Base-by-base conservation (phyloP, 2,888 invertebrate genomes). In the Acrocyrtus sp. region DNA sequence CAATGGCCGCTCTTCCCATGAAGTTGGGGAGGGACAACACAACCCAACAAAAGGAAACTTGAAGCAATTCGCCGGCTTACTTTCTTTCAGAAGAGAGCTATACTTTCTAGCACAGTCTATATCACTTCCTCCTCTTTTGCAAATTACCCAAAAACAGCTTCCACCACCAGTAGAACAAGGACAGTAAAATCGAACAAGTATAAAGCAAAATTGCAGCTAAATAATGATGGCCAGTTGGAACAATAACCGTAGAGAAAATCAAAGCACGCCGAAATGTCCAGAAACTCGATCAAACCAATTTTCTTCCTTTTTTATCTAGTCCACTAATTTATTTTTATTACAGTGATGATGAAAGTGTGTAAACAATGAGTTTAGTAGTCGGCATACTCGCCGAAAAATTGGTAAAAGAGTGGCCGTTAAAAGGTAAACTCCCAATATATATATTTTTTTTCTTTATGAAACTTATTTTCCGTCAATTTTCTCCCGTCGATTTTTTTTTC, bases 201-300 rank as follows among this genome's bases (percentile, higher is more conserved):
- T 54, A 12, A 19, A 5, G 24, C 26, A 24, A 5, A 57, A 43
- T 10, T 43, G 4, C 5, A 47, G 2, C n/a, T 26, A 17, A 19
- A 10, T 10, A 2, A 24, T 45, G 8, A 15, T 17, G 8, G 8
- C 17, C 47, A 45, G 47, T n/a, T 15, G n/a, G n/a, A 45, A 19
- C 8, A 45, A 45, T 12, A 6, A 10, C 45, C 45, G 45, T 15
- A 45, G n/a, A 39, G 39, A 39, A 12, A 39, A 39, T 6, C 12
- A 12, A 10, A 39, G 39, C 12, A 12, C 12, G 12, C 12, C 12
- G 21, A 41, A 45, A 54, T 54, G 47, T 47, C 34, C 21, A 22
- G 29, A 63, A 63, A 63, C 63, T 54, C 45, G n/a, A 29, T 54
- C 54, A 63, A 63, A 63, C 63, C 54, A 63, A 63, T 63, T 63